Base-by-base conservation (phyloP, 2,797 vertebrate genomes). In the Kryptopterus vitreolus region DNA sequence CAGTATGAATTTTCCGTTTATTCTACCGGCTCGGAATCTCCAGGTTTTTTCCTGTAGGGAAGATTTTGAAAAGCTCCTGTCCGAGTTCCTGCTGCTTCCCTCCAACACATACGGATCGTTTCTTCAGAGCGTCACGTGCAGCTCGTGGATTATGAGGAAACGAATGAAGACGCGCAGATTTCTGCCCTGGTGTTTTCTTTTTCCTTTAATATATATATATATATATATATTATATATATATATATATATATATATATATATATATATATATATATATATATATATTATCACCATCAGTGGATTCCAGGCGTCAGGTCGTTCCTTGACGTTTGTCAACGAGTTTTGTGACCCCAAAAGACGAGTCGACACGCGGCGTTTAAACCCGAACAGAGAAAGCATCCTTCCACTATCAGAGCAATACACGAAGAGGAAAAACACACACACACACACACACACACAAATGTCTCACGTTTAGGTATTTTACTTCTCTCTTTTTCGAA, bases 381-480 rank as follows among this genome's bases (percentile, higher is more conserved):
- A 43, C 43, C 26, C 4, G 22, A 68, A 26, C n/a, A 63, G 38
- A 63, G 77, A 72, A 78, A 78, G 63, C 80, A 79, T 83, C 70
- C 75, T 90, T 89, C 70, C 85, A 84, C 86, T 84, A 87, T 85
- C 87, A 83, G 87, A 94, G 94, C 93, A 94, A 94, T 95, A 95
- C 90, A 84, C 86, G 83, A 72, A 65, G 73, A 82, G 82, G 87
- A 86, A 84, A 48, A 58, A 57, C 2, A n/a, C n/a, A n/a, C n/a
- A n/a, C n/a, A n/a, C 6, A 81, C 85, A 85, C 3, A 38, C 7
- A 43, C 38, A 78, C 85, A 86, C 86, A 82, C 89, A 88, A 86
- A 81, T 87, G 90, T 91, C 85, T 90, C 89, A 91, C 89, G 87
- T 92, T 93, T 92, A 94, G 92, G 92, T 94, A 92, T 89, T 86